Percentiles rank a stretch among this genome's conserved stretches.
phyloP scores from a whole-genome alignment of 2,888 invertebrate species.

The Eristalinus sepulchralis region DNA sequence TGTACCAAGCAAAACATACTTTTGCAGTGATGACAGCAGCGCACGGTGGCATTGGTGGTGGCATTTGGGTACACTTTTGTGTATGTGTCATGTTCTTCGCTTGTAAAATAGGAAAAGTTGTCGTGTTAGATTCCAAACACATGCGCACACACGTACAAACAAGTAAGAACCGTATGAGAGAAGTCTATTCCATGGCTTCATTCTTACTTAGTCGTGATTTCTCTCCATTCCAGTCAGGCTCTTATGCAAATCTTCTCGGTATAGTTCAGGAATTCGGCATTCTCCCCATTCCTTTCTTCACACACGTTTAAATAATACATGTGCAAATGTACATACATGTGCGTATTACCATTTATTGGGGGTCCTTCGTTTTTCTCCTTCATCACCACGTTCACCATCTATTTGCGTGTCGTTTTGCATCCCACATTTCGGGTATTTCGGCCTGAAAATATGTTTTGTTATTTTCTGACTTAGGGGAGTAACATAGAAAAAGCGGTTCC shows the following conservation, averaged over 20 bases:
- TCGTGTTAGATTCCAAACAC: slow-evolving; percentile 15
- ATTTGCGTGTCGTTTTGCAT: background rate
- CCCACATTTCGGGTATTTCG: background rate
- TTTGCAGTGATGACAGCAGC: background rate
- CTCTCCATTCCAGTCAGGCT: slow-evolving; percentile 7
- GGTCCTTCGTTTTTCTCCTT: background rate
- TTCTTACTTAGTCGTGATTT: slow-evolving; percentile 18
- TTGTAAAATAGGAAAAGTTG: slow-evolving; percentile 18
- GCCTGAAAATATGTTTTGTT: background rate
- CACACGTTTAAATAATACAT: background rate
- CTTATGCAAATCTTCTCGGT: slow-evolving; percentile 31
- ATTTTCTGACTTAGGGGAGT: background rate
- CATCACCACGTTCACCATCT: slow-evolving; percentile 8
- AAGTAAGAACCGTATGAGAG: background rate
- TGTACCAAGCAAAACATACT: background rate
- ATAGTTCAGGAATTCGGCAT: slow-evolving; percentile 23
- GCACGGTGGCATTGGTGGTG: background rate
- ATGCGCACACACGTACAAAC: background rate
- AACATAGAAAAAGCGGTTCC: background rate
- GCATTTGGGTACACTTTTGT: background rate
- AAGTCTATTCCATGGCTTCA: background rate
- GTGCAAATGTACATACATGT: background rate
- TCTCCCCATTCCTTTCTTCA: background rate
- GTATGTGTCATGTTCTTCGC: slow-evolving; percentile 24
- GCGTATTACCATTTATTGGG: background rate